These are phyloP conservation scores for Mythimna albipuncta DNA, from an alignment of 2,888 invertebrate species.

Conservation along the genomic window DNA sequence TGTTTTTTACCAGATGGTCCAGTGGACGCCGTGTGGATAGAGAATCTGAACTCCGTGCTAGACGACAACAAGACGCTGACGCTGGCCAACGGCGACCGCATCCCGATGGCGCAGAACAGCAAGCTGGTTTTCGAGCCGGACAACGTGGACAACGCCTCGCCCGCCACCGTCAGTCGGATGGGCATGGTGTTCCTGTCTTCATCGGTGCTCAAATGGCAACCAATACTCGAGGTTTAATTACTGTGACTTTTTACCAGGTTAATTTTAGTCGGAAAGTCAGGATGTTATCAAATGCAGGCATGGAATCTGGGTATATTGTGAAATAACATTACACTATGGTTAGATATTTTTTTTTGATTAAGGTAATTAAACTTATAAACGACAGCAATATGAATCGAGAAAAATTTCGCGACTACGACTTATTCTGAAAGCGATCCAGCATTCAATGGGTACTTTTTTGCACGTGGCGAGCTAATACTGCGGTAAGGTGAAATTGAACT, in stretches of 20 bases:
- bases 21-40: conserved; percentile 98
- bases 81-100: conserved; percentile 97
- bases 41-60: conserved; percentile 97
- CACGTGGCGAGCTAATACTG: no score
- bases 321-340: no score
- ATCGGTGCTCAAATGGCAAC: conserved; percentile 95
- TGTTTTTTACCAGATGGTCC: conserved; percentile 92
- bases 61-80: conserved; percentile 98
- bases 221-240: conserved; percentile 92
- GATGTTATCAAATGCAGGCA: no score
- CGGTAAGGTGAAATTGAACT: no score
- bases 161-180: conserved; percentile 97
- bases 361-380: no score
- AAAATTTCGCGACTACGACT: no score
- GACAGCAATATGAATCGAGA: no score
- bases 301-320: no score
- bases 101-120: conserved; percentile 96
- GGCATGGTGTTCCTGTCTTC: conserved; percentile 98
- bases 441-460: no score
- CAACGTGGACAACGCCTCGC: conserved; percentile 97
- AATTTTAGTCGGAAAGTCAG: no score
- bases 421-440: no score
- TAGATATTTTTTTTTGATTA: no score
- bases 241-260: not conserved
- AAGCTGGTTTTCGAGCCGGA: conserved; percentile 97